Percentiles rank a stretch among this genome's conserved stretches.
Evolutionary conservation across 2,113 vertebrate species (phyloP).

Genomic region (Condylura cristata): DNA sequence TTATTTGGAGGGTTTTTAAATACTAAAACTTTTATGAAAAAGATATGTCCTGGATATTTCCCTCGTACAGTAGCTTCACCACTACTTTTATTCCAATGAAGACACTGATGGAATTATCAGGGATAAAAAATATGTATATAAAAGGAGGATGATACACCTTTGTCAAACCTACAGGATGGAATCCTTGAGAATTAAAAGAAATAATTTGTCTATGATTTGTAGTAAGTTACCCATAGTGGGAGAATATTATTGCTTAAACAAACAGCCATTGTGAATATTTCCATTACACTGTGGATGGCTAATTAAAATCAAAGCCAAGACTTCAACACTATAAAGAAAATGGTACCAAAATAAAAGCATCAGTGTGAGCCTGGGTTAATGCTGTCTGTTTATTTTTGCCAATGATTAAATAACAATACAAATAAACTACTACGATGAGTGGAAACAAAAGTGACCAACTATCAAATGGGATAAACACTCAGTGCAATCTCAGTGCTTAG

Average conservation of each 20-base stretch:
- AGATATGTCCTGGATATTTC: background rate
- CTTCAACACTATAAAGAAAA: slow-evolving; percentile 21
- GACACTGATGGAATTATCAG: background rate
- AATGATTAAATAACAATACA: background rate
- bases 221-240: background rate
- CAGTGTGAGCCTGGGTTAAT: background rate
- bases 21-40: background rate
- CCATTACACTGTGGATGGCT: background rate
- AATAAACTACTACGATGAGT: background rate
- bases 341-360: background rate
- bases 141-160: background rate
- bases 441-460: background rate
- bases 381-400: background rate
- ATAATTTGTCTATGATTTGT: background rate
- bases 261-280: background rate
- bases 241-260: background rate
- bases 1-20: background rate
- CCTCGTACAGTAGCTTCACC: background rate
- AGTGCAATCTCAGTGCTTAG: background rate
- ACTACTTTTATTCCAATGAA: background rate
- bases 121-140: background rate
- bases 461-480: background rate
- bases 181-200: background rate
- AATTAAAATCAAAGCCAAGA: slow-evolving; percentile 7
- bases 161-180: background rate